Evolutionary conservation across 1,140 invertebrate genomes (phyloP).

Genomic region (Bombus turneri): DNA sequence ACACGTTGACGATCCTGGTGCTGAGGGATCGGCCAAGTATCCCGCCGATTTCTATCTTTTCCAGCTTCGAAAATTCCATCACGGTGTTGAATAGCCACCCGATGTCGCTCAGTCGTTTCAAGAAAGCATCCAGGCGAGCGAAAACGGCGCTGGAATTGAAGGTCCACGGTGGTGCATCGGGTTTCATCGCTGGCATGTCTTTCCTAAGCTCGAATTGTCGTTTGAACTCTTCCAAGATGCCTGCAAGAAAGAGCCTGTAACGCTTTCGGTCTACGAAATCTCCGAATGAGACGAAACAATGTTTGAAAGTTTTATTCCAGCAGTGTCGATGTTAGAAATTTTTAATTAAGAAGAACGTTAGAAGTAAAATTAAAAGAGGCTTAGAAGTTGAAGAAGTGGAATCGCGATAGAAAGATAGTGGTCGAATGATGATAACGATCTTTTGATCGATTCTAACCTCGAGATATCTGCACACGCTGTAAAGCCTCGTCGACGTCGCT

Average conservation of each 20-base stretch:
- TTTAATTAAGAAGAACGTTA: too few relatives aligned
- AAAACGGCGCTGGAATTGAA: slow-evolving; percentile 95
- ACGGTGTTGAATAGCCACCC: slow-evolving; percentile 96
- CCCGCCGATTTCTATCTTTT: slow-evolving; percentile 97
- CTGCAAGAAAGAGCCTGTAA: slow-evolving; percentile 57
- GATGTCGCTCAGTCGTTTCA: slow-evolving; percentile 91
- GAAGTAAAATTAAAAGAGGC: too few relatives aligned
- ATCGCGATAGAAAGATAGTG: too few relatives aligned
- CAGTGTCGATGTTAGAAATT: too few relatives aligned
- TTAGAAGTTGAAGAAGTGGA: too few relatives aligned
- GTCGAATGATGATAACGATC: too few relatives aligned
- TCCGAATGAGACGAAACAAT: too few relatives aligned
- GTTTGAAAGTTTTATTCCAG: too few relatives aligned
- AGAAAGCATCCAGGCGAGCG: slow-evolving; percentile 91
- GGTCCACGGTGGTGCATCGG: slow-evolving; percentile 89
- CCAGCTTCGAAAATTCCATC: slow-evolving; percentile 95
- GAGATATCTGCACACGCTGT: slow-evolving; percentile 88
- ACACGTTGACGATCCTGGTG: slow-evolving; percentile 89
- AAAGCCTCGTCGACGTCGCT: slow-evolving; percentile 95
- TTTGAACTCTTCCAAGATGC: slow-evolving; percentile 80
- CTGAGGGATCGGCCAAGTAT: slow-evolving; percentile 93
- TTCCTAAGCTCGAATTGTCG: slow-evolving; percentile 77
- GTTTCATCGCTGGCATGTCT: slow-evolving; percentile 75
- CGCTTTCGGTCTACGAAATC: background rate
- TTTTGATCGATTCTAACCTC: slow-evolving; percentile 78